A percentile compares a stretch with the other conserved stretches of the same genome.
Evolutionary conservation across 2,888 invertebrate genomes (phyloP).

Genomic region (Thereva unica): DNA sequence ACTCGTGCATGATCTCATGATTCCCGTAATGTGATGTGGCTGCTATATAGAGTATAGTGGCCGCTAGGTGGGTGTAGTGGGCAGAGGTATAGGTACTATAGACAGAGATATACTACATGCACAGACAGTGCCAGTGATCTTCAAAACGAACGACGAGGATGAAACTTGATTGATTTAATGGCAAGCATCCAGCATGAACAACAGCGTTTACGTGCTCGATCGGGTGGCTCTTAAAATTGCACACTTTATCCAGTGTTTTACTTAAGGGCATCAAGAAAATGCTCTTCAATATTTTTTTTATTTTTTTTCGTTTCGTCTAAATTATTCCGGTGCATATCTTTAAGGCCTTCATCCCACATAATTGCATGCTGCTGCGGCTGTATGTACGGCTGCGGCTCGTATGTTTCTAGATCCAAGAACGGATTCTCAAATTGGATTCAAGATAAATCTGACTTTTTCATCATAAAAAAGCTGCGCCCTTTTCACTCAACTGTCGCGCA

Average conservation of each 20-base stretch:
- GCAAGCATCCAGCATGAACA: conserved; percentile 15
- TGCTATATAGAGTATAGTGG: no score
- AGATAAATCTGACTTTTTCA: no score
- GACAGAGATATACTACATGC: no score
- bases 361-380: no score
- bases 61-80: conserved; percentile 15
- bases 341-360: not conserved
- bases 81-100: conserved; percentile 17
- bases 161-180: conserved; percentile 31
- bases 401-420: no score
- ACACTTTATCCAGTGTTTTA: conserved; percentile 16
- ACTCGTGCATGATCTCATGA: conserved; percentile 28
- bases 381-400: no score
- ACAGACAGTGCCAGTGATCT: not conserved
- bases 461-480: no score
- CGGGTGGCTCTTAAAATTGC: conserved; percentile 16
- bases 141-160: conserved; percentile 15
- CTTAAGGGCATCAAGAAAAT: conserved; percentile 27
- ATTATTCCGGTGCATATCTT: conserved; percentile 10
- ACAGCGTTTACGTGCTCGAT: conserved; percentile 29
- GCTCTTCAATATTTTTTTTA: not conserved
- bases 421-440: no score
- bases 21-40: conserved; percentile 15
- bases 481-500: no score
- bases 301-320: conserved; percentile 18